These are phyloP conservation scores for Rhea americana DNA, from an alignment of 2,113 vertebrate genomes.

Conservation along the genomic window DNA sequence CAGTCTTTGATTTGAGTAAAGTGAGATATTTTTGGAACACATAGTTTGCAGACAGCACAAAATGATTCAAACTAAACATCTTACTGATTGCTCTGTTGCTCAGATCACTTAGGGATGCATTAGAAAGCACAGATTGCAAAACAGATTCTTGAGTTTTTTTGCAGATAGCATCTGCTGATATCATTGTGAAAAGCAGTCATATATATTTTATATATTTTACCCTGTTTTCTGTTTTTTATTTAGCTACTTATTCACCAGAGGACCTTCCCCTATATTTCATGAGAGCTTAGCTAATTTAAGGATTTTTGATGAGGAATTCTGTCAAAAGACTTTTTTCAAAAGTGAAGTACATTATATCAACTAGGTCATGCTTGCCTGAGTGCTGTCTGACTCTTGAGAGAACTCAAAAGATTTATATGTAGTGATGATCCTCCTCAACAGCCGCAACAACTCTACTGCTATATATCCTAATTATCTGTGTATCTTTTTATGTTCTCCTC, in stretches of 20 bases:
- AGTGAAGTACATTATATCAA: neutral
- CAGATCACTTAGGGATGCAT: neutral
- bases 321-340: neutral
- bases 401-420: neutral
- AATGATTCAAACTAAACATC: neutral
- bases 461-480: neutral
- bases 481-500: neutral
- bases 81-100: neutral
- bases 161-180: neutral
- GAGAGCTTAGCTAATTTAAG: neutral
- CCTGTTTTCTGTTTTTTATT: neutral
- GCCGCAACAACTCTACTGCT: neutral
- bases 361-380: neutral
- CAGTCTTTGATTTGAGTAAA: neutral
- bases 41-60: neutral
- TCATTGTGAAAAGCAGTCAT: neutral
- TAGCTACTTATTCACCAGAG: neutral
- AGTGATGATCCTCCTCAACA: neutral
- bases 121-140: neutral
- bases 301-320: neutral
- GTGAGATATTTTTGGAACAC: neutral
- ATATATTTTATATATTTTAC: neutral
- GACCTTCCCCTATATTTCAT: fast-evolving
- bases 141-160: neutral
- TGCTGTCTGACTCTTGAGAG: neutral